These are phyloP conservation scores for Adelosebastes latens DNA, from an alignment of 2,797 vertebrate genomes.

Conservation along the genomic window DNA sequence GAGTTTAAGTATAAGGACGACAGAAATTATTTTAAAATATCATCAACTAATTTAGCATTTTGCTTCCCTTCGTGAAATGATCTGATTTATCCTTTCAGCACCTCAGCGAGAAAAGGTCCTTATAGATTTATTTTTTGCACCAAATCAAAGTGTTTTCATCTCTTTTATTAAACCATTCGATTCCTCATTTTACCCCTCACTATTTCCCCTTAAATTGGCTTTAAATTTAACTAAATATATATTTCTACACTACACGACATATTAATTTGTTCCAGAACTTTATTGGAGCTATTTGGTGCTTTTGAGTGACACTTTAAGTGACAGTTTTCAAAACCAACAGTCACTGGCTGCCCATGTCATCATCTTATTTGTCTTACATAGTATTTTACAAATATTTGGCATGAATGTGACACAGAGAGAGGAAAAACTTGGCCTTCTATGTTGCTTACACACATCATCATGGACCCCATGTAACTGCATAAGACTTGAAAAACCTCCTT, in stretches of 20 bases:
- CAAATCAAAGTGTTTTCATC: neutral
- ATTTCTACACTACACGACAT: neutral
- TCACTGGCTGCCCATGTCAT: neutral
- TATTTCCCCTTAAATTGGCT: neutral
- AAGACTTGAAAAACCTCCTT: neutral
- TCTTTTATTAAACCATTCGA: neutral
- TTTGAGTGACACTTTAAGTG: too few species aligned
- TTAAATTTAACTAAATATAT: neutral
- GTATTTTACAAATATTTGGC: neutral
- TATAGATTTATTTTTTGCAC: neutral
- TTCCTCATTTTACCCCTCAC: neutral
- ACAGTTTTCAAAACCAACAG: neutral
- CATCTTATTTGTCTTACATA: neutral
- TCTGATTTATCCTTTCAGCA: neutral
- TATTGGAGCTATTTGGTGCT: neutral
- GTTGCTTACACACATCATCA: neutral
- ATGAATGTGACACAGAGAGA: neutral
- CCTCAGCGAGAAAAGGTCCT: neutral
- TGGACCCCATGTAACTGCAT: neutral
- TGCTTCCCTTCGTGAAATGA: neutral
- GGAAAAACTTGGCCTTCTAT: neutral
- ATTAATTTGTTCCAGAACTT: neutral
- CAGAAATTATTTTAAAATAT: neutral
- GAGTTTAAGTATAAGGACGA: neutral
- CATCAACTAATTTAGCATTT: neutral